Evolutionary conservation across 2,888 invertebrate species (phyloP), one percentile per base, ranked within the genome.

Genomic region (Urechis unicinctus): DNA sequence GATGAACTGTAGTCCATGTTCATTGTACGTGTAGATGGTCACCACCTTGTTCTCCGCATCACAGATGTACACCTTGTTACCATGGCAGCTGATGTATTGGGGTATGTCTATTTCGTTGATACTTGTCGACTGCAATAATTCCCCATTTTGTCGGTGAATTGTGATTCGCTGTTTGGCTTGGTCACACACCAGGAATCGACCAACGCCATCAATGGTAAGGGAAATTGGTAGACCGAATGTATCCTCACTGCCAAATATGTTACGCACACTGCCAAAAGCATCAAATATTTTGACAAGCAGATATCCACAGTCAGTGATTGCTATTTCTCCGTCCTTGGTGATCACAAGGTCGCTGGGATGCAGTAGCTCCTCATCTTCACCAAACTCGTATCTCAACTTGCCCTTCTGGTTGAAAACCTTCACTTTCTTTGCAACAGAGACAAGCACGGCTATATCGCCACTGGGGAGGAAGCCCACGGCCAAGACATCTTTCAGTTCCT

Each of bases 111-210:
- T 36, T 46, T 58, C 57, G 1, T 47, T 9, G 42, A 57, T 53
- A 44, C 42, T 30, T n/a, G 58, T 26, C 24, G 43, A n/a, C 25
- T 52, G 41, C 1, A 62, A 44, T 1, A 61, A 50, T 3, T 58
- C 60, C 1, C 62, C 62, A n/a, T 25, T 49, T 9, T 48, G 44
- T 1, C 55, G 47, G 44, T 61, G 62, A 1, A 62, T 42, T 1
- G 60, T 58, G n/a, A 62, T 44, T 3, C 53, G 50, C 28, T 57
- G 58, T 43, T 61, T 62, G 21, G 31, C 56, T 44, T 62, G 62
- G 36, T 62, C 60, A 31, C 60, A 61, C 22, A 62, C 62, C 29
- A 62, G 50, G 50, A 57, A 58, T 3, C 56, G 24, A 2, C 60
- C 60, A 3, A 55, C 29, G 21, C 36, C 9, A 47, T 62, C 62